Evolutionary conservation across 2,113 vertebrate genomes (phyloP), one percentile per base, ranked within the genome.

Genomic region (Colinus virginianus): DNA sequence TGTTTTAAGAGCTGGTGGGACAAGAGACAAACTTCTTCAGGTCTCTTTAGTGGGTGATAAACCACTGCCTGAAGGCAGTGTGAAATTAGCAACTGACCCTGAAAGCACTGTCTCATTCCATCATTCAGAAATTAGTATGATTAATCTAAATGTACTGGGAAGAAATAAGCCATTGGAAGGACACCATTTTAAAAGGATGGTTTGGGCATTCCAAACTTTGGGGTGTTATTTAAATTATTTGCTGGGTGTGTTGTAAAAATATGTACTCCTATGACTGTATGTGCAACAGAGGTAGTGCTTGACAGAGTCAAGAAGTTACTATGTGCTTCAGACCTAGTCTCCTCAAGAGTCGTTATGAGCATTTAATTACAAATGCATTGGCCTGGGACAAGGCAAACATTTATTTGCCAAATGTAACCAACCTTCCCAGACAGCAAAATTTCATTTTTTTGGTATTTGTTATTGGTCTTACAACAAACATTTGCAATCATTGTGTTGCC

Each of bases 61-160:
- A 83, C 46, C 64, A 86, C 4, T n/a, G 76, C 96, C 85, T 12
- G 22, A 88, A 95, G 90, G 88, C 56, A 88, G 49, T 55, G 46
- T 77, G 36, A 86, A 90, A 91, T 88, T 68, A 90, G 38, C 30
- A 14, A 0, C 56, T 94, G 93, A 95, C 95, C 92, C 88, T 36
- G 88, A 95, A 94, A 91, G 84, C 14, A 86, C 58, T 85, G 79
- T 93, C 94, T 93, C 90, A 94, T 95, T 95, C 93, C 90, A 95
- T 88, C 85, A 55, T 74, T 93, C 90, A 85, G 42, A 91, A 96
- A 88, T 70, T 30, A 74, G 40, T 83, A 88, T 3, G 32, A 68
- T 63, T 80, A 83, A 90, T 67, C 21, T 21, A 61, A 69, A 78
- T 5, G 17, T 71, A 25, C 28, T 53, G 40, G 40, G 78, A 87